Evolutionary conservation across 2,888 invertebrate genomes (phyloP), one percentile per base, ranked within the genome.

Genomic region (Drosophila kokeensis): DNA sequence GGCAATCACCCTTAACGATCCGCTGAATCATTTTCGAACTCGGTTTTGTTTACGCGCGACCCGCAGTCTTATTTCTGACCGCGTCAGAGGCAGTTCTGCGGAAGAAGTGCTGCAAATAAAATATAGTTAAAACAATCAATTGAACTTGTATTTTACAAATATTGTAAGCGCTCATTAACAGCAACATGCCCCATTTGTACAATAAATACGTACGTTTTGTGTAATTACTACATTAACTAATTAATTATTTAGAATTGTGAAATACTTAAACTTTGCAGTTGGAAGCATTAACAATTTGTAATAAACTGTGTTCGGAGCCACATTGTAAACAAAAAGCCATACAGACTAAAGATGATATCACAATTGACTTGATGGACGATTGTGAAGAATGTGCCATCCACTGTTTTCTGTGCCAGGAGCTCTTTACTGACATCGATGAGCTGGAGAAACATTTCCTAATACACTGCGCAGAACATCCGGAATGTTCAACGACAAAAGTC

Each of bases 361-460:
- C 29, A n/a, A 52, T 30, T 32, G 52, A 50, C 27, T 30, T 50
- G 49, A 5, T 27, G 13, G 13, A 11, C 30, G 30, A 66, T 40
- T 40, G 49, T 27, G 48, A 48, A 4, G 49, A 5, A 10, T 30
- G 13, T 13, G 27, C 8, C 2, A 62, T 75, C 10, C 48, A 38
- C 11, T 75, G 75, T 62, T 75, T 75, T 45, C 66, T 61, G 6
- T 75, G 75, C 15, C 60, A 57, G 29, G 6, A 40, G 13, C n/a
- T 18, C 6, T 75, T 72, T 10, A 77, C 66, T 10, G 45, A 77
- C 27, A 50, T 75, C 10, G 72, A 75, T 48, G 66, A 77, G 7
- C 45, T 77, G 38, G 53, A 54, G 11, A 13, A 59, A 7, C 75
- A 76, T 24, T 48, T 78, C 4, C 54, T 29, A 11, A n/a, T 18